Base-by-base conservation (phyloP, 1,140 invertebrate genomes). In the Dendrolimus punctatus region DNA sequence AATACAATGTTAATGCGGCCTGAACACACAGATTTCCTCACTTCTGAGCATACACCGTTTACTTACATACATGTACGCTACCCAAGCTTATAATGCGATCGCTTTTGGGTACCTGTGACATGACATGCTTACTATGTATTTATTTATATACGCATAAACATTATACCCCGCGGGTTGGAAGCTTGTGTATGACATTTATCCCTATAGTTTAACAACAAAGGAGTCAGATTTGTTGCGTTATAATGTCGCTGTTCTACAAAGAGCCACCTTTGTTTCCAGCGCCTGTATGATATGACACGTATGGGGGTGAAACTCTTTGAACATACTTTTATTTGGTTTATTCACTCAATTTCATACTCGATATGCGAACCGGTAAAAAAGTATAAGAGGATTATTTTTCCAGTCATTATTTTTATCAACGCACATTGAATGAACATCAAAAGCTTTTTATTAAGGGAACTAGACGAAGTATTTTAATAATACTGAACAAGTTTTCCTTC, bases 131-230 rank as follows among this genome's bases (percentile, higher is more conserved):
- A 23, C 23, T 23, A 23, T 23, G 23, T 23, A 23, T 1, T 23
- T 23, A 23, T 23, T 23, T 23, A 23, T 23, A 23, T 23, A 23
- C 23, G 23, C 3, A 23, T 3, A 23, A 23, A 48, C 8, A 48
- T 6, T 8, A n/a, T 36, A 38, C 8, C 40, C 46, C 6, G 8
- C 36, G 48, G 55, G 56, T 52, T 46, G 53, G 55, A 60, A 50
- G 63, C 47, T 49, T 72, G 71, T 46, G 57, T 52, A 49, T 69
- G 73, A 75, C 70, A 74, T 77, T 77, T 75, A 77, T 77, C 62
- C 70, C 59, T 67, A 67, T 65, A 65, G 60, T 71, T 69, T 64
- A 62, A 59, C 65, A 70, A 77, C 74, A 75, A 77, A 75, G 66
- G 64, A 69, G 58, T 55, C 57, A 58, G 55, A 71, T 67, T 71